Evolutionary conservation across 2,888 invertebrate species (phyloP).

Genomic region (Philereme transversata): DNA sequence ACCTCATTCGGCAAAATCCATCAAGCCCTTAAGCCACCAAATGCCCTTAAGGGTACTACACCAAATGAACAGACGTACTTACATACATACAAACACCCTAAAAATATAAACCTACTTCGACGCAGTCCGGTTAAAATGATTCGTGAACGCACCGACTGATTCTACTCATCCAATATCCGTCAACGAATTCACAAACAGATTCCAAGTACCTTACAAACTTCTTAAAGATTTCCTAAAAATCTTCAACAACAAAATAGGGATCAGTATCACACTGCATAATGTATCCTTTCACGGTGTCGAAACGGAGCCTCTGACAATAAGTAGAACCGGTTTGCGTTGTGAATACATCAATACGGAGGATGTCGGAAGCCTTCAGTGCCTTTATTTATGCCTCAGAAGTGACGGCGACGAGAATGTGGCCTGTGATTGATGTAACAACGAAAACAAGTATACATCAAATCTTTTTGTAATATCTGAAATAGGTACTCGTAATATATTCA

Average conservation of each 20-base stretch:
- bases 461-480: slow-evolving; percentile 56
- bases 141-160: too few species aligned
- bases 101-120: too few species aligned
- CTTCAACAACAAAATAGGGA: slow-evolving; percentile 31
- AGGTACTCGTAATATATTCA: slow-evolving; percentile 41
- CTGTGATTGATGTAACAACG: slow-evolving; percentile 69
- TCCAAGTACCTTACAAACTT: slow-evolving; percentile 14
- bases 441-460: slow-evolving; percentile 66
- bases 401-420: slow-evolving; percentile 61
- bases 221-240: slow-evolving; percentile 25
- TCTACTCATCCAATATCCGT: neutral
- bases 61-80: too few species aligned
- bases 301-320: slow-evolving; percentile 60
- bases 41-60: too few species aligned
- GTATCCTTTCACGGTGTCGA: slow-evolving; percentile 46
- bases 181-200: slow-evolving; percentile 1
- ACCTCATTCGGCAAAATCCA: too few species aligned
- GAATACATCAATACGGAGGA: slow-evolving; percentile 68
- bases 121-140: too few species aligned
- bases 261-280: slow-evolving; percentile 38
- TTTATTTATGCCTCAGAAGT: slow-evolving; percentile 69
- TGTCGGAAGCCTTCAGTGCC: slow-evolving; percentile 65
- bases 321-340: slow-evolving; percentile 59
- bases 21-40: too few species aligned
- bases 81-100: too few species aligned